Percentiles rank a stretch among this genome's conserved stretches.
Evolutionary conservation across 2,113 vertebrate species (phyloP).

Genomic region (Elephas maximus): DNA sequence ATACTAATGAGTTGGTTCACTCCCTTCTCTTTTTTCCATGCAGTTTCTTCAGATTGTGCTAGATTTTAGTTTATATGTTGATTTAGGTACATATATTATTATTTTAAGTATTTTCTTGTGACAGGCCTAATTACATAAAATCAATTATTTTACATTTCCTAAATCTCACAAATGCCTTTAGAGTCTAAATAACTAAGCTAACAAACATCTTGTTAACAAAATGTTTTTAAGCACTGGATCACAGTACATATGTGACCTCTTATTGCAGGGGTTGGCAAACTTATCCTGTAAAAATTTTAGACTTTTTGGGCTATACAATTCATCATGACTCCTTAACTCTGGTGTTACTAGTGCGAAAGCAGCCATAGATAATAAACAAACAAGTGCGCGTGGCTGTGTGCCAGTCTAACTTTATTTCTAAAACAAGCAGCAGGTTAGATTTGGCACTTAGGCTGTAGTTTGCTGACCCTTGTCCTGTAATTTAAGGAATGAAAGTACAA

Average conservation of each 20-base stretch:
- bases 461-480: not conserved
- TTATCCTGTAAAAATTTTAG: constrained; percentile 55
- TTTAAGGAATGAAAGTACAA: not conserved
- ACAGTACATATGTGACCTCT: not conserved
- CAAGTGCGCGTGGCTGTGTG: not conserved
- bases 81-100: not conserved
- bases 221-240: constrained; percentile 18
- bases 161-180: not conserved
- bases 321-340: not conserved
- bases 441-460: not conserved
- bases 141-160: constrained; percentile 31
- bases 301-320: not conserved
- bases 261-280: not conserved
- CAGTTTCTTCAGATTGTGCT: not conserved
- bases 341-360: not conserved
- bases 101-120: constrained; percentile 43
- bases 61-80: constrained; percentile 5
- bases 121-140: constrained; percentile 33
- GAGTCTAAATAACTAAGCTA: constrained; percentile 38
- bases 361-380: not conserved
- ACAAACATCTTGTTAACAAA: not conserved
- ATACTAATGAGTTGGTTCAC: not conserved
- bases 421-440: not conserved
- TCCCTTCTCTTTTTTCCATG: not conserved
- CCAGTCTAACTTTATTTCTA: not conserved